Percentiles rank a stretch among this genome's conserved stretches.
Conservation (phyloP, 2,888 invertebrate genomes). For the Callosobruchus maculatus region DNA sequence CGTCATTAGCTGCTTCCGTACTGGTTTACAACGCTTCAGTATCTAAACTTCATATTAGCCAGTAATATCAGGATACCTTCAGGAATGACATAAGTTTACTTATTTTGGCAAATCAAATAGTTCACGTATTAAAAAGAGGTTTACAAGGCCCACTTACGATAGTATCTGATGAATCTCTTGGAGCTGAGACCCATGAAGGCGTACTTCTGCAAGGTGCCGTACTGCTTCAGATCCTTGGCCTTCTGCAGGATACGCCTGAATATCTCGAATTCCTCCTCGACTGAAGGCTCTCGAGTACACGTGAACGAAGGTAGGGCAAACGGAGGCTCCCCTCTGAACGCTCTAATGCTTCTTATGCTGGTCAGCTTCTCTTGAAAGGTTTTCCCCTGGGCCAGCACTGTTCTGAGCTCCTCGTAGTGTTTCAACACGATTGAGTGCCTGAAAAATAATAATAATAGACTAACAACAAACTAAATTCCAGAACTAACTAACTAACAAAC, state of each 20-base stretch:
- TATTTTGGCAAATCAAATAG: no score
- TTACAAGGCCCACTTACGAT: conserved; percentile 23
- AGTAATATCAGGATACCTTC: no score
- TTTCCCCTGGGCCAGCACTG: conserved; percentile 45
- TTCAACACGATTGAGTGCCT: conserved; percentile 67
- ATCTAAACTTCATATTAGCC: no score
- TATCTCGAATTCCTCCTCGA: conserved; percentile 67
- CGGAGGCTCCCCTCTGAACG: conserved; percentile 62
- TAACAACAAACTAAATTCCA: no score
- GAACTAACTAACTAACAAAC: no score
- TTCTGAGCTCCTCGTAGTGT: conserved; percentile 55
- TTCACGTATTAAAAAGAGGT: no score
- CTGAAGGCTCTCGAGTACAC: conserved; percentile 38
- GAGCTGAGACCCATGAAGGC: conserved; percentile 77
- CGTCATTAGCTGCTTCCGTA: no score
- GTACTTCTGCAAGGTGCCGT: conserved; percentile 67
- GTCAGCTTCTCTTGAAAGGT: conserved; percentile 49
- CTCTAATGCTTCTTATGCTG: conserved; percentile 50
- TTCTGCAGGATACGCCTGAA: conserved; percentile 63
- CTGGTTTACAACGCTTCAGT: no score
- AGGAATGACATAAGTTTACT: no score
- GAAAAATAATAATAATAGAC: neutral
- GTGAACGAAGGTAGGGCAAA: conserved; percentile 58
- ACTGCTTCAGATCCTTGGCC: conserved; percentile 60
- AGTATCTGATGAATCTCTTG: conserved; percentile 51